A percentile compares a stretch with the other conserved stretches of the same genome.
phyloP scores from a whole-genome alignment of 2,888 invertebrate species.

The Erebia epiphron region DNA sequence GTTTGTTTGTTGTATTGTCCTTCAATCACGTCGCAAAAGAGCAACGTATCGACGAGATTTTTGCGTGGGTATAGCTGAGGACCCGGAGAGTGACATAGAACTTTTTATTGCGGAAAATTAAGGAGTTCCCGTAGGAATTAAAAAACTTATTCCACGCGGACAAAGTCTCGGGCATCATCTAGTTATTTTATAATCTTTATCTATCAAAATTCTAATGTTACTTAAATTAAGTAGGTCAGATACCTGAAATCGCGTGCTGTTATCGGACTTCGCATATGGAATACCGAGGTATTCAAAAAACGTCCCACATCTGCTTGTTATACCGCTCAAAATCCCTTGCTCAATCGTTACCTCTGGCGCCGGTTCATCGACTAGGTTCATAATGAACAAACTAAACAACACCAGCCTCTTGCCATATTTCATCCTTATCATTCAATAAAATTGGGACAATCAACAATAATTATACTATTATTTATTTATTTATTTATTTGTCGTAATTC shows the following conservation, averaged over 20 bases:
- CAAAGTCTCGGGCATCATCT: too few relatives aligned
- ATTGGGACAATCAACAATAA: background rate
- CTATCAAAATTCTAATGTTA: background rate
- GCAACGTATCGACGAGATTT: too few relatives aligned
- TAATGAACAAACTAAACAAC: constrained; percentile 64
- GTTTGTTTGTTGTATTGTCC: too few relatives aligned
- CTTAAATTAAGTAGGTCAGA: background rate
- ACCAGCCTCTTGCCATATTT: constrained; percentile 58
- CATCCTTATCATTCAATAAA: constrained; percentile 45
- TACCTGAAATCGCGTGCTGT: constrained; percentile 67
- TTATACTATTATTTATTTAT: background rate
- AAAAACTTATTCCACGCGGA: too few relatives aligned
- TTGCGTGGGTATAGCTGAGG: too few relatives aligned
- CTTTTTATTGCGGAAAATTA: too few relatives aligned
- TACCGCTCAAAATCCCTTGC: constrained; percentile 70
- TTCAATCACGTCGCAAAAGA: too few relatives aligned
- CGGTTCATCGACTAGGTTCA: constrained; percentile 71
- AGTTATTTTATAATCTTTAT: background rate
- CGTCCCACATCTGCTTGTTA: constrained; percentile 65
- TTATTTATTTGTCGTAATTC: background rate
- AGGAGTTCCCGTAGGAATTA: too few relatives aligned
- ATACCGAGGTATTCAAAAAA: constrained; percentile 72
- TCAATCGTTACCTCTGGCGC: constrained; percentile 67
- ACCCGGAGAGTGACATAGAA: too few relatives aligned
- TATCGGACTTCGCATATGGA: constrained; percentile 67